Conservation (phyloP, 2,797 vertebrate species). For the Onychomys leucogaster region DNA sequence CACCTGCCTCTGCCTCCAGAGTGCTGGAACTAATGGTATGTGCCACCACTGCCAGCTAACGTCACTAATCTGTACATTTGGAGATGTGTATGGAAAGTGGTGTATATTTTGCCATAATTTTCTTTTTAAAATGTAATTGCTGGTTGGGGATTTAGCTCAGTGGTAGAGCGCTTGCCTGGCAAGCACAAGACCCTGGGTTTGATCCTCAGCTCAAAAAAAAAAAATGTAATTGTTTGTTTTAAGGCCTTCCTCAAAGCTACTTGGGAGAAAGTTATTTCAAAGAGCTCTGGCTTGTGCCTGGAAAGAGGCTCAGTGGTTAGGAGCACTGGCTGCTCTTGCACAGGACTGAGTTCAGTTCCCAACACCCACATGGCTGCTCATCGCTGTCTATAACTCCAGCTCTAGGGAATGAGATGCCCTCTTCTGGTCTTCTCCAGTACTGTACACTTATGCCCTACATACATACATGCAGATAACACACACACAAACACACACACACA, state of each 20-base stretch:
- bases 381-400: not conserved
- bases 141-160: too few species aligned
- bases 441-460: not conserved
- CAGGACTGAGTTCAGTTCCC: not conserved
- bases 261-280: not conserved
- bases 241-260: not conserved
- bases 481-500: not conserved
- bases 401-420: not conserved
- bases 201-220: too few species aligned
- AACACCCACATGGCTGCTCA: not conserved
- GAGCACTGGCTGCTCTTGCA: not conserved
- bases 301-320: not conserved
- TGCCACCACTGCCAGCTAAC: accelerated
- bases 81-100: not conserved
- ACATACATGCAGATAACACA: not conserved
- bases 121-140: not conserved
- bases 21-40: not conserved
- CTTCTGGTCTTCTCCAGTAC: not conserved
- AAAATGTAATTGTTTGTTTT: not conserved
- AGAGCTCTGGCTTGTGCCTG: not conserved
- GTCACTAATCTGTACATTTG: not conserved
- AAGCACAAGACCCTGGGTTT: too few species aligned
- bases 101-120: not conserved
- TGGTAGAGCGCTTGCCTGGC: too few species aligned
- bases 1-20: not conserved